A percentile compares a stretch with the other conserved stretches of the same genome.
Conservation (phyloP, 2,797 vertebrate species). For the Rhabdophis nuchalis region DNA sequence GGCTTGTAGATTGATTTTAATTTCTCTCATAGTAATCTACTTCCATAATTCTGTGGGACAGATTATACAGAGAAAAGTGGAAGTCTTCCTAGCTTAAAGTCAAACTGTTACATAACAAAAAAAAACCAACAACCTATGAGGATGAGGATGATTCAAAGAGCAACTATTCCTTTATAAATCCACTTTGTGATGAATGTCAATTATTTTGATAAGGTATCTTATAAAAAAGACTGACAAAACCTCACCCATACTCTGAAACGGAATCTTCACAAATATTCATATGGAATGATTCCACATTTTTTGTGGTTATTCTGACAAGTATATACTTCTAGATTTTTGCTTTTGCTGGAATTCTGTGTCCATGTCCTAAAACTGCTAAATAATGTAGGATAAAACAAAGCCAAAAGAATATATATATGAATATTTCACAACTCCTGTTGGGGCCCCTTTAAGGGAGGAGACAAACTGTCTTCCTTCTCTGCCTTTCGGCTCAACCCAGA, state of each 20-base stretch:
- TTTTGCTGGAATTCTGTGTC: slow-evolving; percentile 1
- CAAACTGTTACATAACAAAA: background rate
- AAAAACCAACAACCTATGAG: background rate
- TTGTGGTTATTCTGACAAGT: background rate
- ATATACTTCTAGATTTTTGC: background rate
- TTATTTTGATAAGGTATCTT: background rate
- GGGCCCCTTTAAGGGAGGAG: too few relatives aligned
- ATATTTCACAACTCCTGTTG: too few relatives aligned
- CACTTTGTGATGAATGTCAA: background rate
- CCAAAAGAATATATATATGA: background rate
- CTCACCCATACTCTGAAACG: background rate
- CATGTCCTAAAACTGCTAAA: background rate
- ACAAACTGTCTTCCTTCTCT: too few relatives aligned
- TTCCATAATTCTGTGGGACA: background rate
- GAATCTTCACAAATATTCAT: background rate
- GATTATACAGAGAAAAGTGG: background rate
- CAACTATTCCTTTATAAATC: background rate
- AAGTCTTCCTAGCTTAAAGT: background rate
- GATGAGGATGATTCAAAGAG: background rate
- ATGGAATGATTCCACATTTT: background rate
- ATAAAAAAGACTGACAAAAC: accelerated
- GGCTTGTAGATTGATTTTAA: background rate
- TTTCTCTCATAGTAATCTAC: background rate
- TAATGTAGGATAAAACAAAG: slow-evolving; percentile 28
- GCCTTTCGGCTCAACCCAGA: too few relatives aligned